Base-by-base conservation (phyloP, 2,113 vertebrate genomes). In the Zeus faber region DNA sequence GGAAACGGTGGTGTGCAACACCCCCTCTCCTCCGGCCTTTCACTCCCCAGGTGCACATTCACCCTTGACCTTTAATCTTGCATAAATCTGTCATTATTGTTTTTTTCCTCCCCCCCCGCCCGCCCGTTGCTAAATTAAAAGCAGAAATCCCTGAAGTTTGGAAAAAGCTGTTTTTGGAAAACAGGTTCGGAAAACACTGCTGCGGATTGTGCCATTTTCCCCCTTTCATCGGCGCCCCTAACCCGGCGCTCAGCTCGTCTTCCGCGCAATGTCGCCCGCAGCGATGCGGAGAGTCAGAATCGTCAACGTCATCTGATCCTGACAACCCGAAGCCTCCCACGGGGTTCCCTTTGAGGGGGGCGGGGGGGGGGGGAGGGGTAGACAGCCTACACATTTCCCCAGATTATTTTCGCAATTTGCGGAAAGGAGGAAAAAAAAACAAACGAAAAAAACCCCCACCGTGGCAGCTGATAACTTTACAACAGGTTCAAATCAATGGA, bases 1-100 rank as follows among this genome's bases (percentile, higher is more conserved):
- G 84, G 97, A 99, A 91, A 99, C 95, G 67, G 93, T 98, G 92
- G 96, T 98, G 87, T 98, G 95, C 92, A 98, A 93, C 92, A 91
- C 95, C 85, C 94, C 97, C 85, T 94, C 96, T 84, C 95, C 97
- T 86, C 94, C 95, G 80, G 95, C 95, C 77, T 98, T 97, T 96
- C 96, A 95, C 91, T 97, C 96, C 88, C 95, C 95, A 99, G 97
- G 97, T 99, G 89, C 94, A 82, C 82, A 59, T 92, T 91, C 89
- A 85, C 88, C 85, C 85, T 91, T 59, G 47, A 49, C 71, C 33
- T 72, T 52, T 92, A 78, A 67, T 83, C 63, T 58, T 54, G 29
- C 25, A 21, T 37, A 43, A 37, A 73, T 62, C 22, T 62, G 37
- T 72, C 22, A 66, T 66, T 76, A 23, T 61, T 59, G 47, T 39